Evolutionary conservation across 1,140 invertebrate species (phyloP).

Genomic region (Andrena cerasifolii): DNA sequence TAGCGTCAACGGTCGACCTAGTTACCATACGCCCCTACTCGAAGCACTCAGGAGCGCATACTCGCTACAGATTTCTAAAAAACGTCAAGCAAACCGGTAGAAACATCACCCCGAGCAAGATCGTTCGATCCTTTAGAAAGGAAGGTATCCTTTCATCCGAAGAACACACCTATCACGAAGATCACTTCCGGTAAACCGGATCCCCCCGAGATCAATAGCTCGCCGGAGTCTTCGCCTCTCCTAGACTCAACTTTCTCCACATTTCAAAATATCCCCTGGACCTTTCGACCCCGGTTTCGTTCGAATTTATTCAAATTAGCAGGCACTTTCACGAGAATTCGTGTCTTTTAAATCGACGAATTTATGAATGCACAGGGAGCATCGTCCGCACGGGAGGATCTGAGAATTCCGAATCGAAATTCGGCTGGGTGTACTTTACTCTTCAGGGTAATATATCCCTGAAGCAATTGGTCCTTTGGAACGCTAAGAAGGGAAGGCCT

Average conservation of each 20-base stretch:
- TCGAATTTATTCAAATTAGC: neutral
- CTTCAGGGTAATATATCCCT: no score
- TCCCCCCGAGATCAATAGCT: neutral
- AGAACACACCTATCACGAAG: neutral
- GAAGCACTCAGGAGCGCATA: neutral
- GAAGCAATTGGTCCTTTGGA: no score
- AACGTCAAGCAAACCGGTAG: slow-evolving; percentile 7
- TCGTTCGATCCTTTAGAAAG: neutral
- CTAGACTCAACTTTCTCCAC: neutral
- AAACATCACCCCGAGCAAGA: neutral
- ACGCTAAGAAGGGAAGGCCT: no score
- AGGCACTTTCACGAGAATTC: slow-evolving; percentile 2
- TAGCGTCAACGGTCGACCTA: slow-evolving; percentile 42
- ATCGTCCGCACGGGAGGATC: no score
- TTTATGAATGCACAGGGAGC: neutral
- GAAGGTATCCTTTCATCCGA: neutral
- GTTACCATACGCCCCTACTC: slow-evolving; percentile 14
- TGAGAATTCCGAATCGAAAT: no score
- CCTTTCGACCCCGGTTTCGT: neutral
- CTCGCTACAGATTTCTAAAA: slow-evolving; percentile 56
- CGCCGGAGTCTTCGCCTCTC: neutral
- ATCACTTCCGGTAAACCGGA: slow-evolving; percentile 1
- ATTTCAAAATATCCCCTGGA: neutral
- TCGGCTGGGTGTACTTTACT: no score
- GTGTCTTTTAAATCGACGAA: neutral